Conservation (phyloP, 1,140 invertebrate species). For the Paracyclopina nana region DNA sequence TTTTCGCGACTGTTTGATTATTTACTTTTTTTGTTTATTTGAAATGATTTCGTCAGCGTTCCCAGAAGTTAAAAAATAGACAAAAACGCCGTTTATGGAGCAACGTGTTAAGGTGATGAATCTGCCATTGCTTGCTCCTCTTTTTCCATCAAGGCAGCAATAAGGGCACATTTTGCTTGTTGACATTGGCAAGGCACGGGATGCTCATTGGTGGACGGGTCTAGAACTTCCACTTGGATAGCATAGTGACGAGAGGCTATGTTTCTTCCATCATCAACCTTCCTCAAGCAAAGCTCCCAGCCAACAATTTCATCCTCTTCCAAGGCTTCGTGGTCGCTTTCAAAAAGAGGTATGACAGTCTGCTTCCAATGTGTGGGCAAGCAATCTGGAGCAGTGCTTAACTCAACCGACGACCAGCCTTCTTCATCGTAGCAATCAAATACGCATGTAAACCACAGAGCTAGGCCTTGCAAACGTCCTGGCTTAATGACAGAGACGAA, state of each 20-base stretch:
- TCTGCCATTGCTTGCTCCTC: conserved; percentile 26
- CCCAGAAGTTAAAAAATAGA: too few relatives aligned
- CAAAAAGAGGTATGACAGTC: conserved; percentile 44
- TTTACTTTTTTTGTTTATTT: too few relatives aligned
- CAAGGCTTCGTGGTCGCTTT: conserved; percentile 22
- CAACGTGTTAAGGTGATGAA: too few relatives aligned
- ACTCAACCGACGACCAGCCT: conserved; percentile 23
- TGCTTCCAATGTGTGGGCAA: conserved; percentile 92
- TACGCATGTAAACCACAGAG: conserved; percentile 29
- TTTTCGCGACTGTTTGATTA: too few relatives aligned
- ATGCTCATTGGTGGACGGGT: conserved; percentile 45
- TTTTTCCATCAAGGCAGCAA: conserved; percentile 35
- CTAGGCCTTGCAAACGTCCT: conserved; percentile 48
- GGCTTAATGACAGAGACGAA: conserved; percentile 30
- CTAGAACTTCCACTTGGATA: conserved; percentile 43
- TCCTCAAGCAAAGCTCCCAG: conserved; percentile 39
- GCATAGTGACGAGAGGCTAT: conserved; percentile 40
- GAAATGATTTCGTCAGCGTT: too few relatives aligned
- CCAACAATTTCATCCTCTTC: conserved; percentile 39
- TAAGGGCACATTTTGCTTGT: conserved; percentile 52
- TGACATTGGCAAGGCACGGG: conserved; percentile 52
- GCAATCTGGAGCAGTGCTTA: conserved; percentile 50
- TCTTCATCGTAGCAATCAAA: conserved; percentile 23
- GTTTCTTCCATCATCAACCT: conserved; percentile 28
- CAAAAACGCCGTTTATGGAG: too few relatives aligned